Conservation (phyloP, 2,797 vertebrate species). For the Pterois miles region DNA sequence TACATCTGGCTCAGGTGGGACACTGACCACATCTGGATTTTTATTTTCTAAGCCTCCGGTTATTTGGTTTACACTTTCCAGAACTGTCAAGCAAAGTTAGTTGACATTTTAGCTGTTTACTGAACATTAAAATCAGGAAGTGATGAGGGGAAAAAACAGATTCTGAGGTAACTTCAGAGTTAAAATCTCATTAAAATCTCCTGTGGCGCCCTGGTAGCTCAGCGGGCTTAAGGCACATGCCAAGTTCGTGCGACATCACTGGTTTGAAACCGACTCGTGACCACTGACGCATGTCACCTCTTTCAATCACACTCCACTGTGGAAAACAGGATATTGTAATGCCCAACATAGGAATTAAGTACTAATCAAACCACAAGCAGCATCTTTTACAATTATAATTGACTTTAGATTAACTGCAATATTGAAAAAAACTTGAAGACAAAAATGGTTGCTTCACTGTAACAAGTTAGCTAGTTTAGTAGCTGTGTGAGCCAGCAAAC, state of each 20-base stretch:
- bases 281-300: not conserved
- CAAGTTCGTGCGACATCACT: slow-evolving; percentile 34
- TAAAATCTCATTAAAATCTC: slow-evolving; percentile 35
- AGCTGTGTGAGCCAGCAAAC: not conserved
- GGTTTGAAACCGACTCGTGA: slow-evolving; percentile 47
- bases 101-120: not conserved
- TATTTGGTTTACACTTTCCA: slow-evolving; percentile 21
- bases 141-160: not conserved
- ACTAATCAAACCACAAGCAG: not conserved
- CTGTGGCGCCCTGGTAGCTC: slow-evolving; percentile 46
- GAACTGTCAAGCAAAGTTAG: not conserved
- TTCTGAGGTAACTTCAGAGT: not conserved
- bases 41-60: not conserved
- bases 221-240: slow-evolving; percentile 67
- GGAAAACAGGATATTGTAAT: not conserved
- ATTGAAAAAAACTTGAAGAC: not conserved
- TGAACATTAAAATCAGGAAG: slow-evolving; percentile 39
- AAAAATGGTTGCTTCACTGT: not conserved
- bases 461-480: not conserved
- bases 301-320: slow-evolving; percentile 24
- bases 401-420: not conserved
- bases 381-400: not conserved
- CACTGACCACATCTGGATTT: slow-evolving; percentile 31
- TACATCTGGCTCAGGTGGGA: slow-evolving; percentile 47
- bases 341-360: not conserved